Conservation (phyloP, 2,797 vertebrate species). For the Sebastes hopkinsi region DNA sequence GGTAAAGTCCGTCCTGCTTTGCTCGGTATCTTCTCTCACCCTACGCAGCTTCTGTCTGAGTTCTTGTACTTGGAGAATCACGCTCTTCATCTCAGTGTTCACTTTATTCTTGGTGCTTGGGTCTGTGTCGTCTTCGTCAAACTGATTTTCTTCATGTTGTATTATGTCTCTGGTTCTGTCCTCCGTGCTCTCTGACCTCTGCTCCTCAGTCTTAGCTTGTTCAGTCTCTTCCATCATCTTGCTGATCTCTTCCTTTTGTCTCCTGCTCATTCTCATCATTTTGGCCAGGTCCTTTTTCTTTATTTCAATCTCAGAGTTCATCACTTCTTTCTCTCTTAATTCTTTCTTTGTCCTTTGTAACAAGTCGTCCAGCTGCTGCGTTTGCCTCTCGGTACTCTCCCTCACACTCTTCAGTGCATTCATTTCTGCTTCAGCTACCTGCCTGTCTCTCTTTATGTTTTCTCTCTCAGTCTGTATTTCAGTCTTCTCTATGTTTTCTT, state of each 20-base stretch:
- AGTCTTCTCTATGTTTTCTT: no score
- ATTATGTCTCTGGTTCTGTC: background rate
- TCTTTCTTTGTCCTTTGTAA: conserved; percentile 59
- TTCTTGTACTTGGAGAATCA: conserved; percentile 58
- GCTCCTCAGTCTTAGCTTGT: conserved; percentile 19
- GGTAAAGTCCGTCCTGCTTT: conserved; percentile 16
- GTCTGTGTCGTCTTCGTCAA: background rate
- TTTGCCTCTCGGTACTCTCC: conserved; percentile 54
- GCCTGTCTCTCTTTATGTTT: conserved; percentile 52
- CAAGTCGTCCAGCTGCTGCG: conserved; percentile 54
- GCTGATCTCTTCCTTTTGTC: conserved; percentile 49
- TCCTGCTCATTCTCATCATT: conserved; percentile 53
- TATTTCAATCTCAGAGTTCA: conserved; percentile 57
- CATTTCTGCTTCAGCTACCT: conserved; percentile 53
- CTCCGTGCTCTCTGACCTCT: conserved; percentile 29
- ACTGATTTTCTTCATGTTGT: background rate
- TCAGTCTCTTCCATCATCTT: conserved; percentile 41
- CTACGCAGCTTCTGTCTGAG: conserved; percentile 41
- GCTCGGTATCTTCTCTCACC: conserved; percentile 44
- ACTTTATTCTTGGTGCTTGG: background rate
- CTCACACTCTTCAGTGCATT: conserved; percentile 47
- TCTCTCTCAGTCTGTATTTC: conserved; percentile 53
- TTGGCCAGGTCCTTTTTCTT: conserved; percentile 67
- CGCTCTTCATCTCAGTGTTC: conserved; percentile 44
- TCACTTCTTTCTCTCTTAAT: conserved; percentile 63